Conservation (phyloP, 2,888 invertebrate species). For the Parasteatoda lunata region DNA sequence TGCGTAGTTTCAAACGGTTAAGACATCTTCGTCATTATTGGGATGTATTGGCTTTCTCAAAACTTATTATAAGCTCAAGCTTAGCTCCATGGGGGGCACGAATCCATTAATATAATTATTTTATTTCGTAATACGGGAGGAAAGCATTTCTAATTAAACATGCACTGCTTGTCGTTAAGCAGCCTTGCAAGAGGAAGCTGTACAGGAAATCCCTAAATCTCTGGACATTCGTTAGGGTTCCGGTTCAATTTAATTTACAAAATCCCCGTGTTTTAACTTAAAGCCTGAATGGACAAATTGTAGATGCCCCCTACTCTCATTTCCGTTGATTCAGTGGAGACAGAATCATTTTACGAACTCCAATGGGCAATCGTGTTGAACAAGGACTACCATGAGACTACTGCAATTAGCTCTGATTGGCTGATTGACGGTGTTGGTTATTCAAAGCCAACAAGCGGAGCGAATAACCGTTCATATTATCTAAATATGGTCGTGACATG, state of each 20-base stretch:
- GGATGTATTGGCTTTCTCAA: too few relatives aligned
- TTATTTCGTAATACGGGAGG: too few relatives aligned
- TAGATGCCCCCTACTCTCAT: neutral
- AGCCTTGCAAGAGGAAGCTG: neutral
- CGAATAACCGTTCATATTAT: too few relatives aligned
- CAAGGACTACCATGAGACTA: neutral
- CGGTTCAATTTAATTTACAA: conserved; percentile 44
- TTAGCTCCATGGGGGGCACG: too few relatives aligned
- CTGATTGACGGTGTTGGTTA: neutral
- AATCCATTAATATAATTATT: too few relatives aligned
- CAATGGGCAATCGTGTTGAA: neutral
- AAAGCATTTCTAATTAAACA: neutral
- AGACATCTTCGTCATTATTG: too few relatives aligned
- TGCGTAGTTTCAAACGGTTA: too few relatives aligned
- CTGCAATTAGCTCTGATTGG: neutral
- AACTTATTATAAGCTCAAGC: too few relatives aligned
- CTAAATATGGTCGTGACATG: too few relatives aligned
- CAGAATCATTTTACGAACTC: neutral
- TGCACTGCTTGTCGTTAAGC: neutral
- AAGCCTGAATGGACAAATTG: neutral
- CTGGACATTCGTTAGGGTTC: conserved; percentile 23
- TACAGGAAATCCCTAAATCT: conserved; percentile 1
- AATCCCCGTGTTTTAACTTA: conserved; percentile 4
- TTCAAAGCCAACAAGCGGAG: too few relatives aligned
- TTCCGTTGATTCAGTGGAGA: neutral